A percentile compares a stretch with the other conserved stretches of the same genome.
Evolutionary conservation across 2,113 vertebrate genomes (phyloP).

Genomic region (Psilopsiagon aurifrons): DNA sequence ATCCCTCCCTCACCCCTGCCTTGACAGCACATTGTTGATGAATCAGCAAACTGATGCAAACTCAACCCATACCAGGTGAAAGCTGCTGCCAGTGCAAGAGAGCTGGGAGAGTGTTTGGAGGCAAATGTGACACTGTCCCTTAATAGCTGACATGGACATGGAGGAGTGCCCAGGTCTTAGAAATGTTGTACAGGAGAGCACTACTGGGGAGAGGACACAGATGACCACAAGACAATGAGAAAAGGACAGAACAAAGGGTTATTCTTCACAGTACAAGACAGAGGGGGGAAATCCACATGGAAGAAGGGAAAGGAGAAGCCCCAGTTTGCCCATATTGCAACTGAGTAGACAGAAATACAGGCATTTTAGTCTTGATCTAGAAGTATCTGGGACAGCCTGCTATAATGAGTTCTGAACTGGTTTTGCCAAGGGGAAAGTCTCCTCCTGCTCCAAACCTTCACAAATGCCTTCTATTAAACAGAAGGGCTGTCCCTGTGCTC

Average conservation of each 20-base stretch:
- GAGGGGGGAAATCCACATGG: neutral
- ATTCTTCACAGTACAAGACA: neutral
- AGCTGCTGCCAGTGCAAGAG: neutral
- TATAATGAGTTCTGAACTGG: neutral
- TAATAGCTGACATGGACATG: neutral
- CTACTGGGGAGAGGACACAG: neutral
- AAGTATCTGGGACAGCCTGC: neutral
- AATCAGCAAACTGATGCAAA: neutral
- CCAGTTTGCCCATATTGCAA: neutral
- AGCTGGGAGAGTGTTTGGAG: neutral
- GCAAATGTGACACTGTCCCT: accelerated
- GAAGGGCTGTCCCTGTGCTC: neutral
- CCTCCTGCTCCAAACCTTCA: neutral
- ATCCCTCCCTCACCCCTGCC: neutral
- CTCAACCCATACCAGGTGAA: neutral
- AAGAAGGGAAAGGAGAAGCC: neutral
- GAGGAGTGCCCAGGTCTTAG: neutral
- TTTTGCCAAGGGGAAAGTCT: neutral
- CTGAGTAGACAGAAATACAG: neutral
- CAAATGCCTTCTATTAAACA: neutral
- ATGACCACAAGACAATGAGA: neutral
- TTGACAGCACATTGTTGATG: neutral
- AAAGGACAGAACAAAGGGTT: neutral
- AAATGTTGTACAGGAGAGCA: neutral
- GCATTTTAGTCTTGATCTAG: neutral